Evolutionary conservation across 1,140 invertebrate species (phyloP), one percentile per base, ranked within the genome.

Genomic region (Potamilus streckersoni): DNA sequence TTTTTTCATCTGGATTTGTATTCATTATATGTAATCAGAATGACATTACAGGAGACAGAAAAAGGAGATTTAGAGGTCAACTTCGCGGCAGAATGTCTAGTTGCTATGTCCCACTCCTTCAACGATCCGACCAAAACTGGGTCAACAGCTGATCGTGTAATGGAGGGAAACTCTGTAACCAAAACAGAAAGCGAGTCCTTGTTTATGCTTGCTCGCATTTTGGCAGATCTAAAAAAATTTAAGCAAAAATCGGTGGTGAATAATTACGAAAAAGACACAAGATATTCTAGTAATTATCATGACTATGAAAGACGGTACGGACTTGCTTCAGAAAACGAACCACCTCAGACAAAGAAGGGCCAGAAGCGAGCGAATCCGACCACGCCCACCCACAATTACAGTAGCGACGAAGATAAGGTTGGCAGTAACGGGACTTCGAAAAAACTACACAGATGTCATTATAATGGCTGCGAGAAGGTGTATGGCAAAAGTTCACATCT

Each of bases 381-480:
- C 80, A 83, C 85, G 83, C 84, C 85, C 80, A 81, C 79, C 68
- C 78, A 56, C 71, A 70, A 70, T 23, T 76, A 72, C 62, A 63
- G 74, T 23, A 58, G 59, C 19, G 65, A 71, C 61, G 83, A 85
- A 58, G 80, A 80, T 64, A 79, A 76, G 23, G 69, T 77, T 73
- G 64, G 49, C 16, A 57, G 60, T 38, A 67, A 63, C 19, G n/a
- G 65, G 49, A 59, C 66, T 13, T 38, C 65, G 15, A 83, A 81
- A 73, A 86, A 84, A 78, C 13, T 83, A 15, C 93, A 94, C 87
- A 91, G 90, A 23, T 99, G 98, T 91, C 97, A 99, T 91, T 98
- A 99, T 91, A 96, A 96, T 0, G 97, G 96, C 31, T 99, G 98
- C 91, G 95, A 96, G 55, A 99, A 99, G 92, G 97, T 98, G 67